A percentile compares a stretch with the other conserved stretches of the same genome.
These are phyloP conservation scores for Embiotoca jacksoni DNA, from an alignment of 2,113 vertebrate genomes.

Conservation along the genomic window DNA sequence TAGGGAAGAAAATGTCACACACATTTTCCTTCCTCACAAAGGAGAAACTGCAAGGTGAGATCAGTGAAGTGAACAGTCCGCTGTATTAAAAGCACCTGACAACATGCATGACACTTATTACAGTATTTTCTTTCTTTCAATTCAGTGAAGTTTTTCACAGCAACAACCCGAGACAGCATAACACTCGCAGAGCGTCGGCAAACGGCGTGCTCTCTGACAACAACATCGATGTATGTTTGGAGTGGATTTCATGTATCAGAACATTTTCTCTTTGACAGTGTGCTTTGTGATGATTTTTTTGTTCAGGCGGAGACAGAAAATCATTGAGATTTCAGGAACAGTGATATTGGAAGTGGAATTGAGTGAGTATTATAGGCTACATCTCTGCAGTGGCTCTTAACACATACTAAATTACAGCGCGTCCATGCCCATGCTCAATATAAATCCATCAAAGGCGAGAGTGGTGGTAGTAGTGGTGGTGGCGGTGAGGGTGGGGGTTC, in stretches of 20 bases:
- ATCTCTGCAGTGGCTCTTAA: conserved; percentile 71
- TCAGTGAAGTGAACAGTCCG: conserved; percentile 1
- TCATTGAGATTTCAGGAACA: conserved; percentile 77
- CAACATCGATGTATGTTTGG: background rate
- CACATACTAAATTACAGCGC: conserved; percentile 69
- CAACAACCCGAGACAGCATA: background rate
- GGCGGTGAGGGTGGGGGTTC: background rate
- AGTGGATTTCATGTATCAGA: conserved; percentile 38
- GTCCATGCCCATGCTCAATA: conserved; percentile 55
- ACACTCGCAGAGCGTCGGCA: conserved; percentile 15
- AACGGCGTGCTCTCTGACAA: conserved; percentile 17
- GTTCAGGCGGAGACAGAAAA: conserved; percentile 75
- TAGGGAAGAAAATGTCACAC: background rate
- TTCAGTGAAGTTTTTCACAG: conserved; percentile 17
- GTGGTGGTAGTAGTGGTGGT: conserved; percentile 11
- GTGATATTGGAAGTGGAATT: conserved; percentile 73
- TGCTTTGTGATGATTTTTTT: conserved; percentile 73
- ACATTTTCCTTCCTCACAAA: background rate
- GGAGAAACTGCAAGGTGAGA: background rate
- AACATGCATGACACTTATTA: background rate
- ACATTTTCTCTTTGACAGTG: conserved; percentile 36
- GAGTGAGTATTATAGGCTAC: conserved; percentile 67
- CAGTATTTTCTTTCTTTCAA: conserved; percentile 5
- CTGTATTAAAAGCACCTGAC: conserved; percentile 1
- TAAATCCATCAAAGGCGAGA: conserved; percentile 70